phyloP scores from a whole-genome alignment of 1,140 invertebrate species.

The Cyclina sinensis region DNA sequence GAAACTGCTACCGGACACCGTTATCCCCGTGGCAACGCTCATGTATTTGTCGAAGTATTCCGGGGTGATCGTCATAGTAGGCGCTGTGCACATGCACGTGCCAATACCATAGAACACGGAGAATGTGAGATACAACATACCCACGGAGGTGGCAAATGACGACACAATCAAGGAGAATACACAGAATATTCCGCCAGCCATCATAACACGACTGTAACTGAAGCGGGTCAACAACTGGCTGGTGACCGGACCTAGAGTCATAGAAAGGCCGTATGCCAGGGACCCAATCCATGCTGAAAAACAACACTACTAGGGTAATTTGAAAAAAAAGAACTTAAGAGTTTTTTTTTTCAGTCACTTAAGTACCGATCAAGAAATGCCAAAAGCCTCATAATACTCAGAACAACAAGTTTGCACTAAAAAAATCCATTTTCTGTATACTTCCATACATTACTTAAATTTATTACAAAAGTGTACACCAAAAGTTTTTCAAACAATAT shows the following conservation, averaged over 20 bases:
- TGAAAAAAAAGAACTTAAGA: no score
- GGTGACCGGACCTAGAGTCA: slow-evolving; percentile 78
- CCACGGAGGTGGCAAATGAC: slow-evolving; percentile 75
- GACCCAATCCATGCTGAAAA: slow-evolving; percentile 83
- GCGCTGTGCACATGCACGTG: slow-evolving; percentile 75
- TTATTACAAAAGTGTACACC: no score
- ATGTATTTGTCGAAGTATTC: slow-evolving; percentile 81
- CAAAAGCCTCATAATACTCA: no score
- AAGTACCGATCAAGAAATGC: no score
- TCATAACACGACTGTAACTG: slow-evolving; percentile 76
- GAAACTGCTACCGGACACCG: slow-evolving; percentile 80
- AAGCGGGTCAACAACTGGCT: slow-evolving; percentile 67
- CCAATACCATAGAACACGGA: slow-evolving; percentile 80
- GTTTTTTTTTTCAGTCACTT: no score
- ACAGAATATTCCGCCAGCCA: slow-evolving; percentile 76
- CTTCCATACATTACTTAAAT: no score
- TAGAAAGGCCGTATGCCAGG: slow-evolving; percentile 77
- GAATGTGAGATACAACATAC: slow-evolving; percentile 76
- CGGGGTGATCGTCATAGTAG: slow-evolving; percentile 77
- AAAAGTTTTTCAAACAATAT: no score
- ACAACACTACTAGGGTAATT: no score
- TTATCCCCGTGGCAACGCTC: slow-evolving; percentile 77
- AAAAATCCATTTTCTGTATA: no score
- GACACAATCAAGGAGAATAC: slow-evolving; percentile 72
- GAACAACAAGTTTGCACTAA: no score